Base-by-base conservation (phyloP, 2,888 invertebrate genomes). In the Andrena marginata region DNA sequence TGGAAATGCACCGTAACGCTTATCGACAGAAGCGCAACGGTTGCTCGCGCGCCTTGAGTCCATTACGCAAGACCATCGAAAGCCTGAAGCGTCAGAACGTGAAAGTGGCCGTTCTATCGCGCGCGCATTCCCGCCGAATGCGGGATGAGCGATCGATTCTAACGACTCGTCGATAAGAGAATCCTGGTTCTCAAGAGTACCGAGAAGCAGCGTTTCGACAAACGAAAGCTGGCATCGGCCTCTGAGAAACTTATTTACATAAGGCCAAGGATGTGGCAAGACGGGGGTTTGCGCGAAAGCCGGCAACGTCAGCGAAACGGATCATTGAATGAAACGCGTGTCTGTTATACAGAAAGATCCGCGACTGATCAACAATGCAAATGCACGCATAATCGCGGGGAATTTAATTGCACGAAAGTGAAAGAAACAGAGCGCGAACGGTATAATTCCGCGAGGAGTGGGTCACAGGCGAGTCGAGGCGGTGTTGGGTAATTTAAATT, bases 51-150 rank as follows among this genome's bases (percentile, higher is more conserved):
- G 72, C 48, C 59, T 64, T 8, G 69, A 33, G 29, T 6, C 20
- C 42, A 79, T 86, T 86, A 77, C 69, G 82, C 74, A 91, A 92
- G 87, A 72, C 85, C 77, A 71, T 90, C 89, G 91, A 91, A 91
- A 92, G 90, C 86, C 85, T 78, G 64, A 76, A 70, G 63, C 69
- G 78, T 77, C 20, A 51, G 23, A 74, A 60, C 85, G 92, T 90
- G 92, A 92, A 92, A 92, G 92, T 90, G 83, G 74, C 26, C 35
- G 63, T 74, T 71, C 76, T 84, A 85, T 89, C 89, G 84, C 77
- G 80, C 85, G 85, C 84, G 85, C 89, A 89, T 91, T 91, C 88
- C 88, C 62, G n/a, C 67, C 51, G 81, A 76, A 84, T 84, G 80
- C 84, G 76, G 75, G 72, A 42, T 35, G n/a, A 3, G 1, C 42